Base-by-base conservation (phyloP, 1,140 invertebrate genomes). In the Drosophila parabipectinata region DNA sequence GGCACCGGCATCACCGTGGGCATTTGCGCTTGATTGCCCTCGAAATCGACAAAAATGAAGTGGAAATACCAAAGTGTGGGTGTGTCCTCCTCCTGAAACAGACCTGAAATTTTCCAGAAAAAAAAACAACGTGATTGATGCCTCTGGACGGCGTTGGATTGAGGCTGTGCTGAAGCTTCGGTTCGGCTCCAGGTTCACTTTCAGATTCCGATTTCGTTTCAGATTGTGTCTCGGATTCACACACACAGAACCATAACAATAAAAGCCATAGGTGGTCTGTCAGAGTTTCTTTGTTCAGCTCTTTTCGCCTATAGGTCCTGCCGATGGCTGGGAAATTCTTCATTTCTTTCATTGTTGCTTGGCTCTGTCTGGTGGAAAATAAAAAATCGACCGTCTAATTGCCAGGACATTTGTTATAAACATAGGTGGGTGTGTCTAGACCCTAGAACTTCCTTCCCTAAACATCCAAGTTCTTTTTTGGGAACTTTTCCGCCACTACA, bases 1-100 rank as follows among this genome's bases (percentile, higher is more conserved):
- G 30, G 50, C 26, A 9, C 44, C 34, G 21, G 41, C 30, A 44
- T 47, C 48, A 52, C 44, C 47, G 47, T 50, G 79, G 56, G 63
- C 63, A 71, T 78, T 85, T 82, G 55, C 82, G 62, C 83, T 78
- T 78, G 82, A 82, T 75, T 87, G 82, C 64, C 64, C 78, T 78
- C 83, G 82, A 88, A 85, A 85, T 88, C 78, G 74, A 72, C 83
- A 79, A 85, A 85, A 85, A 85, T 85, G 66, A 81, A 82, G 83
- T 88, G 82, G 73, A 81, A 81, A 85, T 82, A 51, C 72, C 52
- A 53, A 74, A 55, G 71, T 61, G 52, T 28, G 60, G 59, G 66
- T 37, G 18, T 18, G 18, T 18, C 59, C 41, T 45, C 51, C 18
- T 18, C 18, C 18, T 18, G 18, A 18, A 50, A 51, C 44, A 57